phyloP scores from a whole-genome alignment of 2,888 invertebrate genomes.

The Creontiades dilutus region DNA sequence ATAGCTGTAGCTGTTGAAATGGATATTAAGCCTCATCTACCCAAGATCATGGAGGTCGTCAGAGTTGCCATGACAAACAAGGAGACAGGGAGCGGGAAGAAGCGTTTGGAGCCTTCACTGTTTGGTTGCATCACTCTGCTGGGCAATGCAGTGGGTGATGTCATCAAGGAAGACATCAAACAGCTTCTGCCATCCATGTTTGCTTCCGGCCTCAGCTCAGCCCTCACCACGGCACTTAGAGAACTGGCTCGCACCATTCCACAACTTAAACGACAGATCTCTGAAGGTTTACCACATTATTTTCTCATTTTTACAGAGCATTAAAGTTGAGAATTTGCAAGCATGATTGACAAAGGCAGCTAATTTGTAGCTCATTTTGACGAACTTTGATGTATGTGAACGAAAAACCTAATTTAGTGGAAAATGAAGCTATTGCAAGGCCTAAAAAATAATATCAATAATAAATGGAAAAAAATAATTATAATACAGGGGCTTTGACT shows the following conservation, averaged over 20 bases:
- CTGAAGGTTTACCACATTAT: constrained; percentile 82
- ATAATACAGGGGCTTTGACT: too few species aligned
- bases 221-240: constrained; percentile 92
- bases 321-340: too few species aligned
- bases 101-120: constrained; percentile 91
- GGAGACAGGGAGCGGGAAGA: constrained; percentile 86
- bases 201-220: constrained; percentile 92
- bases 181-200: constrained; percentile 95
- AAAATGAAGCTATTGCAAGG: too few species aligned
- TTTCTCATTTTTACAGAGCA: too few species aligned
- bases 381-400: too few species aligned
- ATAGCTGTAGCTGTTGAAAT: constrained; percentile 93
- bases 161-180: constrained; percentile 87
- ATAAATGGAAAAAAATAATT: too few species aligned
- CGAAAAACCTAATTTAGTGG: too few species aligned
- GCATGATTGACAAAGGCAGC: too few species aligned
- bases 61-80: constrained; percentile 86
- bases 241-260: constrained; percentile 95
- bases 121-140: constrained; percentile 79
- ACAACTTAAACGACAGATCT: constrained; percentile 91
- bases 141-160: constrained; percentile 87
- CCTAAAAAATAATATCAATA: too few species aligned
- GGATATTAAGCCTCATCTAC: constrained; percentile 88
- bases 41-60: constrained; percentile 91
- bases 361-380: too few species aligned